A percentile compares a stretch with the other conserved stretches of the same genome.
These are phyloP conservation scores for Euura lappo DNA, from an alignment of 1,140 invertebrate genomes.

Conservation along the genomic window DNA sequence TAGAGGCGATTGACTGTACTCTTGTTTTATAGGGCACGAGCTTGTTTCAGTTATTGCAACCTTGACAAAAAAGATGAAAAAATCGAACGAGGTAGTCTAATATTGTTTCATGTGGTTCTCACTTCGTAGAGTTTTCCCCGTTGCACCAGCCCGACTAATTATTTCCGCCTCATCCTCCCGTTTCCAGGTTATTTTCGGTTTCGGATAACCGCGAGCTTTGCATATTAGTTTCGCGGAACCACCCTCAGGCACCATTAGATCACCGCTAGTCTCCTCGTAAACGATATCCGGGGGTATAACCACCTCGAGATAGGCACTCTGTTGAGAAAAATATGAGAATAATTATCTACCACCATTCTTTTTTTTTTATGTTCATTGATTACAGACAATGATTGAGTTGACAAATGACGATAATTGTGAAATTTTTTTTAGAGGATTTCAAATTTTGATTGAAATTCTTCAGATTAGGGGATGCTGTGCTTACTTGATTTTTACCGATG, in stretches of 20 bases:
- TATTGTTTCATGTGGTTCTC: constrained; percentile 24
- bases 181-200: constrained; percentile 85
- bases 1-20: constrained; percentile 19
- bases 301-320: constrained; percentile 86
- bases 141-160: constrained; percentile 72
- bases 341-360: too few relatives aligned
- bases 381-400: too few relatives aligned
- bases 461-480: too few relatives aligned
- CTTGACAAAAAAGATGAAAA: background rate
- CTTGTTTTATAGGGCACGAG: too few relatives aligned
- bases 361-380: too few relatives aligned
- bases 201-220: constrained; percentile 83
- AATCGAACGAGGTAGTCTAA: too few relatives aligned
- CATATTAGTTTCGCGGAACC: constrained; percentile 86
- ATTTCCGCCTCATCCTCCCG: constrained; percentile 86
- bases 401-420: too few relatives aligned
- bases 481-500: too few relatives aligned
- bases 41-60: constrained; percentile 26
- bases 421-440: too few relatives aligned
- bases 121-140: constrained; percentile 73
- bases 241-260: constrained; percentile 91
- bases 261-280: constrained; percentile 85
- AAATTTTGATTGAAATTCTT: too few relatives aligned
- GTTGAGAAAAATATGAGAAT: constrained; percentile 32
- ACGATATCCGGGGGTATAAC: constrained; percentile 91